phyloP scores from a whole-genome alignment of 1,140 invertebrate genomes.

The Pachyrhynchus sulphureomaculatus region DNA sequence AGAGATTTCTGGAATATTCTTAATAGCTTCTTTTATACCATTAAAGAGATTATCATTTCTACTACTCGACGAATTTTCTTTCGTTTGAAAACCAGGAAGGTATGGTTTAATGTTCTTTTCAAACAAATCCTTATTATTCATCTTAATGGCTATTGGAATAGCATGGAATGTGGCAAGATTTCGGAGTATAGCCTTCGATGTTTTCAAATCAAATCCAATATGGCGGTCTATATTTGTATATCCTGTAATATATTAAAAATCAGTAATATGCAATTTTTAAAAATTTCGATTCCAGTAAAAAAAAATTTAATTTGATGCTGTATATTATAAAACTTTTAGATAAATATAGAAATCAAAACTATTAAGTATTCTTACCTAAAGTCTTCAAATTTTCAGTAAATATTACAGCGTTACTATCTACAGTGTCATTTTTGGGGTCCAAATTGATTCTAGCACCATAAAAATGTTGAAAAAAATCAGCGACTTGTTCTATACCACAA shows the following conservation, averaged over 20 bases:
- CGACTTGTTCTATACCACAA: too few relatives aligned
- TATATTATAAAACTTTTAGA: too few relatives aligned
- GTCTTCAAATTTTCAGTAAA: too few relatives aligned
- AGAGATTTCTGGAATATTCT: neutral
- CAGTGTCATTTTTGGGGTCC: too few relatives aligned
- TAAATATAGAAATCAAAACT: too few relatives aligned
- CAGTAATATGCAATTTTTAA: too few relatives aligned
- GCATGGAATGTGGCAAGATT: conserved; percentile 50
- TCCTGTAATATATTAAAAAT: conserved; percentile 33
- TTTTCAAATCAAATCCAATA: conserved; percentile 46
- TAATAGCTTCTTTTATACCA: neutral
- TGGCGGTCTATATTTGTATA: conserved; percentile 43
- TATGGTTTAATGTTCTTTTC: conserved; percentile 42
- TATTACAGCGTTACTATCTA: too few relatives aligned
- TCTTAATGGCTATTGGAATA: conserved; percentile 46
- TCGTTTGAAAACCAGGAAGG: conserved; percentile 19
- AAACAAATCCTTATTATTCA: conserved; percentile 51
- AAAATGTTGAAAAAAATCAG: too few relatives aligned
- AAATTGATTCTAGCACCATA: too few relatives aligned
- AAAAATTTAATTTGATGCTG: too few relatives aligned
- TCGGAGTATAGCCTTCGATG: conserved; percentile 41
- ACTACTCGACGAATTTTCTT: neutral
- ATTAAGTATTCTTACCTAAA: too few relatives aligned
- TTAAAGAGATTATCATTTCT: neutral
- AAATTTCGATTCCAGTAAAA: too few relatives aligned